Evolutionary conservation across 2,888 invertebrate genomes (phyloP).

Genomic region (Nomada flava): DNA sequence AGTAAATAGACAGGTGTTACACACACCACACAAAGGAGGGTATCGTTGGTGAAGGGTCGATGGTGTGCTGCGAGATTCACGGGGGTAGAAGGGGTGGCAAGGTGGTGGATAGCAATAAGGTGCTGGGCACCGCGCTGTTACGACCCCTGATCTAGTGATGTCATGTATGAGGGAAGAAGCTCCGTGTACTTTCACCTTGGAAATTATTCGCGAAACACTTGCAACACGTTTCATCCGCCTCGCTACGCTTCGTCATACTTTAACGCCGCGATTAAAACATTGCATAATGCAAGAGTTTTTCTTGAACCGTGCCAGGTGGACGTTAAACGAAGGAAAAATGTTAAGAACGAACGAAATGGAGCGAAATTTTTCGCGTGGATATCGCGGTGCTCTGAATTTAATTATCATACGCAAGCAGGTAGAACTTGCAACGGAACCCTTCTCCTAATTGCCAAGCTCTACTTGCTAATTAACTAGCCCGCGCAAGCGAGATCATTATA

Average conservation of each 20-base stretch:
- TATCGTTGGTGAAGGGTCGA: constrained; percentile 60
- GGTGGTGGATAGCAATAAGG: constrained; percentile 80
- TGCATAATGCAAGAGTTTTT: neutral
- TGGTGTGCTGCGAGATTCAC: constrained; percentile 51
- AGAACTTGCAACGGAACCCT: constrained; percentile 12
- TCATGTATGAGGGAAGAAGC: constrained; percentile 47
- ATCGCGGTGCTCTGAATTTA: constrained; percentile 11
- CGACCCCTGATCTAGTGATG: constrained; percentile 81
- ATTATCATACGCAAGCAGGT: constrained; percentile 12
- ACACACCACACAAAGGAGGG: constrained; percentile 38
- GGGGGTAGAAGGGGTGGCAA: constrained; percentile 57
- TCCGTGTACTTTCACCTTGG: constrained; percentile 30
- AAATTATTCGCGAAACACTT: constrained; percentile 46
- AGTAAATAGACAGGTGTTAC: constrained; percentile 50
- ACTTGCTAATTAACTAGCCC: constrained; percentile 45
- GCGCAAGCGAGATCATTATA: constrained; percentile 43
- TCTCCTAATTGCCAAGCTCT: constrained; percentile 23
- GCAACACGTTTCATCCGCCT: constrained; percentile 20
- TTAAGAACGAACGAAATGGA: too few relatives aligned
- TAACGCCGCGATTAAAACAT: neutral
- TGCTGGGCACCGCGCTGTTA: constrained; percentile 81
- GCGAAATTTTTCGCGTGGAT: too few relatives aligned
- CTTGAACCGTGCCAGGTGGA: neutral
- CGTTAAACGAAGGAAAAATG: too few relatives aligned
- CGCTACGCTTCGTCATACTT: neutral